These are phyloP conservation scores for Penaeus chinensis DNA, from an alignment of 1,140 invertebrate species.

Conservation along the genomic window DNA sequence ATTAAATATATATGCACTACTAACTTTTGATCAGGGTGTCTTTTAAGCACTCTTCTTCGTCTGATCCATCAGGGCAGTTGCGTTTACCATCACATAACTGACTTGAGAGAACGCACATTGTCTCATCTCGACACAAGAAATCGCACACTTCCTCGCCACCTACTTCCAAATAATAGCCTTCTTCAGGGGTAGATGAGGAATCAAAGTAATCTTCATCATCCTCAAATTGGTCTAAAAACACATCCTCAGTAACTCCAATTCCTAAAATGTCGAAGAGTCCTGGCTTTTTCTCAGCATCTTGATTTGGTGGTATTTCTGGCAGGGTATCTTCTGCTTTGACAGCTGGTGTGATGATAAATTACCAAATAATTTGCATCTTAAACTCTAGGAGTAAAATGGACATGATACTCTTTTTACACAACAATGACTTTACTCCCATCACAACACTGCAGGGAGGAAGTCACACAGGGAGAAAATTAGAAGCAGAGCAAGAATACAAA, in stretches of 20 bases:
- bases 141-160: conserved; percentile 20
- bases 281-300: neutral
- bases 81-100: conserved; percentile 82
- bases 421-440: too few relatives aligned
- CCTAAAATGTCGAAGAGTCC: neutral
- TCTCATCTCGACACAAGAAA: conserved; percentile 29
- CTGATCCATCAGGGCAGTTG: conserved; percentile 91
- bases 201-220: conserved; percentile 24
- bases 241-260: conserved; percentile 12
- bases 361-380: too few relatives aligned
- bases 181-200: conserved; percentile 39
- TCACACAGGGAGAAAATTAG: neutral
- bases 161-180: conserved; percentile 33
- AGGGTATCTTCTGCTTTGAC: too few relatives aligned
- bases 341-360: too few relatives aligned
- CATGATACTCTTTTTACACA: too few relatives aligned
- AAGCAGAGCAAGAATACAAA: neutral
- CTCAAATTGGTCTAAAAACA: conserved; percentile 38
- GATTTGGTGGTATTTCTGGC: neutral
- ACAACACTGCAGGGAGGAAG: too few relatives aligned
- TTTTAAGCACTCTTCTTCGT: conserved; percentile 83
- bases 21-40: conserved; percentile 42
- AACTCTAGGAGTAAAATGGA: too few relatives aligned
- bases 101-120: neutral
- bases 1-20: neutral